Evolutionary conservation across 2,888 invertebrate species (phyloP).

Genomic region (Pardosa pseudoannulata): DNA sequence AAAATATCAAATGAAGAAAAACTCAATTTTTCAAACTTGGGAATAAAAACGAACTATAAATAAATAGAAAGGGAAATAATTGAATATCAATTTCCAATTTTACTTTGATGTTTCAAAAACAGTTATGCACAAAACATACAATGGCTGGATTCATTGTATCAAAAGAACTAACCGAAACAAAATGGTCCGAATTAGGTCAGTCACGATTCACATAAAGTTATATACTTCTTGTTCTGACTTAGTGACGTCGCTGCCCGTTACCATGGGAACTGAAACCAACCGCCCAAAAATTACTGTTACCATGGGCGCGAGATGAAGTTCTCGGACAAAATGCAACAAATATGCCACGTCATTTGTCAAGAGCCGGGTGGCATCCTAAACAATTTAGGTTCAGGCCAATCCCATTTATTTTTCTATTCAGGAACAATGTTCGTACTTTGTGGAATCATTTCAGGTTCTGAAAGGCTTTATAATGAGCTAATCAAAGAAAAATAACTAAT

Average conservation of each 20-base stretch:
- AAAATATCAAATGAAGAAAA: too few species aligned
- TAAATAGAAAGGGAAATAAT: too few species aligned
- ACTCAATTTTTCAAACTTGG: too few species aligned
- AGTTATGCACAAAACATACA: too few species aligned
- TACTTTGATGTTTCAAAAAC: too few species aligned
- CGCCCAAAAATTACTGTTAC: constrained; percentile 38
- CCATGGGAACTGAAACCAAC: constrained; percentile 46
- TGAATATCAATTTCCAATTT: too few species aligned
- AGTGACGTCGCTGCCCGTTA: constrained; percentile 37
- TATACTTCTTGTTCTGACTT: neutral
- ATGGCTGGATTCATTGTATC: too few species aligned
- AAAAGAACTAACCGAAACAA: neutral
- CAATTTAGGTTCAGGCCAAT: neutral
- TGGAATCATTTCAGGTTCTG: neutral
- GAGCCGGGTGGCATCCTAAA: neutral
- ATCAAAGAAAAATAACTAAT: neutral
- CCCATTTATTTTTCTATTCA: neutral
- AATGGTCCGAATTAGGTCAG: neutral
- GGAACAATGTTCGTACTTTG: neutral
- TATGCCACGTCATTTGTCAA: neutral
- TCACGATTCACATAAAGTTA: neutral
- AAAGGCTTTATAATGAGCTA: constrained; percentile 7
- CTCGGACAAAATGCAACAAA: constrained; percentile 6
- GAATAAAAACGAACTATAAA: too few species aligned
- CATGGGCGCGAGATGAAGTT: constrained; percentile 20